Evolutionary conservation across 1,140 invertebrate species (phyloP), one percentile per base, ranked within the genome.

Genomic region (Caenorhabditis latens): DNA sequence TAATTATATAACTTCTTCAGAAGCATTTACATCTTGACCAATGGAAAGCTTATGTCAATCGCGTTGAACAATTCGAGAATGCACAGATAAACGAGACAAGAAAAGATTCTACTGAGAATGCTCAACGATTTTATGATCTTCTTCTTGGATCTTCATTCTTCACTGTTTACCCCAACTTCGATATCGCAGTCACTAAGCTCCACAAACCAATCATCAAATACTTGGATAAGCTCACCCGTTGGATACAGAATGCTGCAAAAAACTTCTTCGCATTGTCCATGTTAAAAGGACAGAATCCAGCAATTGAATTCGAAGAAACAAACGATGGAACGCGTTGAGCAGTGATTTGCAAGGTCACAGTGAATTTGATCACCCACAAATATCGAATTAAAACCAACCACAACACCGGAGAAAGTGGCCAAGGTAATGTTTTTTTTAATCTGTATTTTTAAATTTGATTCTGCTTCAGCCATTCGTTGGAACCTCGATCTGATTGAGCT

Each of bases 111-210:
- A 4, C 50, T 50, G 50, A 50, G 50, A 50, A 16, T 50, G 50
- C 50, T 50, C 50, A 50, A 16, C 50, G 50, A 16, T 16, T 50
- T 50, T 50, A 50, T 61, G n/a, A 61, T 7, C 13, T 19, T 0
- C 57, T 61, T 61, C n/a, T n/a, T 61, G 57, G 57, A 61, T 61
- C 57, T 61, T 61, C 57, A 65, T 40, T 65, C 24, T 65, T 65
- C 32, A 32, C 32, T 65, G 63, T 65, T 13, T 65, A 65, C 16
- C 63, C 63, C 63, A 40, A 65, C 21, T 40, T 65, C 32, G 21
- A 40, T 65, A 40, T 40, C 16, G 63, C 21, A 9, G 63, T 32
- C 63, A 40, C 32, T 65, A 65, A 32, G 63, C 40, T 32, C 63
- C 32, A 65, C 32, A 65, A 65, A 67, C 63, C 63, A 14, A 67